Evolutionary conservation across 2,797 vertebrate species (phyloP), one percentile per base, ranked within the genome.

Genomic region (Gallinago stenura): DNA sequence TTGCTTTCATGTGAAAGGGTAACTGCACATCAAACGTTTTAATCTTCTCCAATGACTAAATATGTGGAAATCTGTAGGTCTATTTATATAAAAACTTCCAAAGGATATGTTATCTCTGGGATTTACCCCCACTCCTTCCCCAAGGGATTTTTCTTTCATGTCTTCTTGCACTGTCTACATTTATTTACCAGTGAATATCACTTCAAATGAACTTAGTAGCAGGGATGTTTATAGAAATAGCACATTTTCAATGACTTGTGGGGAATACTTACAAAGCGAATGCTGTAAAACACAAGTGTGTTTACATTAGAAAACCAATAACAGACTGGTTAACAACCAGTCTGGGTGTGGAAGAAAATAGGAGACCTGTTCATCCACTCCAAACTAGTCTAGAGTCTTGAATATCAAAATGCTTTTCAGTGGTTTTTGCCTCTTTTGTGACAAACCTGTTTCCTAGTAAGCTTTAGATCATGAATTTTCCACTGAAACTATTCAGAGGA

Each of bases 71-170:
- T 95, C 93, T 96, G 96, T 84, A 83, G 86, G 73, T 92, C 88
- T 97, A 24, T 96, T 97, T 97, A 96, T 94, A 93, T 70, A 77
- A 90, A 96, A 94, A 70, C 95, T 95, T 96, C 95, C 96, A 97
- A 97, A 92, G 94, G 87, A 83, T 96, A 76, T 75, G 92, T 95
- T 97, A 96, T 97, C 95, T 96, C 90, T 92, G 70, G 79, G 78
- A 96, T 95, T 97, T 92, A 93, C 86, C 95, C 77, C 89, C 39
- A 68, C 83, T 89, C 81, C 64, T 95, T 93, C 91, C 93, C 93
- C 86, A 87, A 37, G 93, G 96, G 95, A 83, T 80, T 96, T 94
- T 95, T 91, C 96, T 96, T 97, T 95, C 93, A 95, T 95, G 95
- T 96, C 71, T 93, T 62, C 81, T 90, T 95, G 83, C 86, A 80